phyloP scores from a whole-genome alignment of 2,888 invertebrate genomes.

The Brenthis ino region DNA sequence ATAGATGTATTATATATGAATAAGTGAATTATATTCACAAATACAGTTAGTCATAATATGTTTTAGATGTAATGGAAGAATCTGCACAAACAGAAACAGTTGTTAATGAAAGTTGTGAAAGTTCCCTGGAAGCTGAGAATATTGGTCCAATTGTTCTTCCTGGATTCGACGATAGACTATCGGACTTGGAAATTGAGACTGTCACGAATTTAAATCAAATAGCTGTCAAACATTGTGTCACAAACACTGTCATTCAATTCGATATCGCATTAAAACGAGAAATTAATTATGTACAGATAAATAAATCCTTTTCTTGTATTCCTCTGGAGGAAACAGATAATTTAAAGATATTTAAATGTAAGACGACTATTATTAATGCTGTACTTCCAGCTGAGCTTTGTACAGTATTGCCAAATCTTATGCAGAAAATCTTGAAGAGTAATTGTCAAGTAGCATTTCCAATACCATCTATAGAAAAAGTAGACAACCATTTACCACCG shows the following conservation, averaged over 20 bases:
- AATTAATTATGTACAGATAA: slow-evolving; percentile 35
- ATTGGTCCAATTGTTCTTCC: slow-evolving; percentile 45
- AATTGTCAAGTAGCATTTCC: slow-evolving; percentile 37
- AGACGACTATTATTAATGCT: slow-evolving; percentile 61
- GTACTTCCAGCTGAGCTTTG: slow-evolving; percentile 70
- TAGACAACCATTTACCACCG: slow-evolving; percentile 37
- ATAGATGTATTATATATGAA: too few relatives aligned
- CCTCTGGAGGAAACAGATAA: slow-evolving; percentile 50
- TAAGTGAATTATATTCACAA: too few relatives aligned
- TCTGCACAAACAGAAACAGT: slow-evolving; percentile 50
- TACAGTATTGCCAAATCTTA: slow-evolving; percentile 63
- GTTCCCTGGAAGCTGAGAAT: not conserved
- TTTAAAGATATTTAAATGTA: slow-evolving; percentile 62
- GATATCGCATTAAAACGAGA: slow-evolving; percentile 57
- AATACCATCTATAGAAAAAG: slow-evolving; percentile 40
- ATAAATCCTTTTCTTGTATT: slow-evolving; percentile 48
- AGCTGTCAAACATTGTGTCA: slow-evolving; percentile 60
- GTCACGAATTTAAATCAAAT: slow-evolving; percentile 51
- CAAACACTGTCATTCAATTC: slow-evolving; percentile 65
- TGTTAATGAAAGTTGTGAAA: slow-evolving; percentile 42
- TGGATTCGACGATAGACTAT: slow-evolving; percentile 56
- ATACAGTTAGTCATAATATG: not conserved
- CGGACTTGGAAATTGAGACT: slow-evolving; percentile 44
- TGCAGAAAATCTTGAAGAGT: slow-evolving; percentile 50
- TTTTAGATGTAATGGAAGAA: slow-evolving; percentile 48